Base-by-base conservation (phyloP, 2,113 vertebrate genomes). In the Mirza zaza region DNA sequence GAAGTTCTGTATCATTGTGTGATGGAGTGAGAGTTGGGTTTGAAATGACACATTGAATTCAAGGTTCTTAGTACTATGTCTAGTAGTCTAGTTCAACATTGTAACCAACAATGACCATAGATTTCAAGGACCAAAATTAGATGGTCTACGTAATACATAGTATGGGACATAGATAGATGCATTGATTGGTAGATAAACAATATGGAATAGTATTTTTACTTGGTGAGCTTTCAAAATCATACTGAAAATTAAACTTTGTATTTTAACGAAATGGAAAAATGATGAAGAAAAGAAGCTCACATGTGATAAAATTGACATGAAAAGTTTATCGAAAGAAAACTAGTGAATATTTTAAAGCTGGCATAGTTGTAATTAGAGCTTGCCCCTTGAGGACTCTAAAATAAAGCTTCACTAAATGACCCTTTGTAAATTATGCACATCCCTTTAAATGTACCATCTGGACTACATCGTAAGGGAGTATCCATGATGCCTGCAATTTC, bases 391-490 rank as follows among this genome's bases (percentile, higher is more conserved):
- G 98, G 96, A 97, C 97, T 97, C 98, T 98, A 98, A 99, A 98
- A 98, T 98, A 97, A 98, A 97, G 98, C 98, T 98, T 98, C 98
- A 79, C 96, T 98, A 98, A 99, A 98, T 98, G 98, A 98, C 98
- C 98, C 96, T 98, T 98, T 97, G 98, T 99, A 98, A 99, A 99
- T 99, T 98, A 99, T 99, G 97, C 98, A 99, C 98, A 97, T 98
- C 98, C 97, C 98, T 98, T 98, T 99, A 99, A 98, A 98, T 2
- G 0, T 98, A 97, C 98, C 98, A 99, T 99, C 98, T 99, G 98
- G 98, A 98, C 96, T 96, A 91, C 96, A 98, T 98, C 85, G 94
- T 75, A 86, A 97, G 97, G 97, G 97, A 98, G 82, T 92, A 93
- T 91, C 90, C 97, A 98, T 91, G 97, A 96, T 97, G 97, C 75